Conservation (phyloP, 2,113 vertebrate species). For the Phalacrocorax carbo region DNA sequence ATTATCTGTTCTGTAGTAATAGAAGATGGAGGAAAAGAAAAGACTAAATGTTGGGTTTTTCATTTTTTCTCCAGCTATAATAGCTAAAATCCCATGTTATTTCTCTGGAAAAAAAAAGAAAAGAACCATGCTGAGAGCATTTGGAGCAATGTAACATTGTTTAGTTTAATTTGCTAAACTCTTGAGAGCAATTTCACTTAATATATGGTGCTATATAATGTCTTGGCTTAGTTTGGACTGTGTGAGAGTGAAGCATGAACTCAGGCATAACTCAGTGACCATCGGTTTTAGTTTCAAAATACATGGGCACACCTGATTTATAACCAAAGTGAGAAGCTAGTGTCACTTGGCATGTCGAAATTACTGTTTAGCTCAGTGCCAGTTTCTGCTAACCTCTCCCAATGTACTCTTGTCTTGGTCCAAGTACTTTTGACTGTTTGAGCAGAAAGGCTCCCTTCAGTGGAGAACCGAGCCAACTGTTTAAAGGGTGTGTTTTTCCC, state of each 20-base stretch:
- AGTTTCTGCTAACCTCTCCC: neutral
- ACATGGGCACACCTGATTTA: neutral
- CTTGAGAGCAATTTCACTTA: constrained; percentile 17
- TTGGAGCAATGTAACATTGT: neutral
- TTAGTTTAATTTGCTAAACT: constrained; percentile 15
- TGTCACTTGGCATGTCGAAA: neutral
- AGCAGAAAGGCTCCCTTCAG: constrained; percentile 30
- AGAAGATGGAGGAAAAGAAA: neutral
- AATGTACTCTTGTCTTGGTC: neutral
- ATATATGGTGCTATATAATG: neutral
- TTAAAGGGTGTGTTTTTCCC: constrained; percentile 42
- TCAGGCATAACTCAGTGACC: neutral
- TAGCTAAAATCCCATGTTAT: neutral
- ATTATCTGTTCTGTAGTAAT: neutral
- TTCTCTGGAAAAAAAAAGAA: neutral
- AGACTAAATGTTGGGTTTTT: neutral
- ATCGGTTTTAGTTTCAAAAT: neutral
- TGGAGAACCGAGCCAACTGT: neutral
- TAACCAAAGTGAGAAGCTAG: neutral
- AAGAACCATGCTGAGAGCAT: neutral
- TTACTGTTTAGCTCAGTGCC: neutral
- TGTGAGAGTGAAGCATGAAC: neutral
- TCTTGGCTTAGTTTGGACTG: neutral
- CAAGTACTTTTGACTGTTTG: neutral
- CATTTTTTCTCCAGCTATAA: neutral